Base-by-base conservation (phyloP, 1,140 invertebrate species). In the Heliconius hermathena region DNA sequence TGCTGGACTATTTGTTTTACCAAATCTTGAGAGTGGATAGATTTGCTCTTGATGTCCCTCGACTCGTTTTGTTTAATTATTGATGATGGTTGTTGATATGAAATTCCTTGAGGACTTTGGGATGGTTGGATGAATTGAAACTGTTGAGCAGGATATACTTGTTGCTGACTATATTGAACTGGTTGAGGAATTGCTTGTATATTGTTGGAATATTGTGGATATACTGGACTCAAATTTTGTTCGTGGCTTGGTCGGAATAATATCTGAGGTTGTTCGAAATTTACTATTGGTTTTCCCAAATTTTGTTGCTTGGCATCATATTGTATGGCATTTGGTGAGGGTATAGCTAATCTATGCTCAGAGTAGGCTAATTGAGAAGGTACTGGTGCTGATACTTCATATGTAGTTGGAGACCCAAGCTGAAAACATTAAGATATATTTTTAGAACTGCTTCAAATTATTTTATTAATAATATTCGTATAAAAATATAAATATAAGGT, bases 311-410 rank as follows among this genome's bases (percentile, higher is more conserved):
- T 88, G 13, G 81, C 74, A 20, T 33, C 82, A 71, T 82, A 90
- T 75, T 88, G 89, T 54, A 88, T 57, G 16, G 84, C 73, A 54
- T 89, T 91, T 29, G 79, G 80, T 22, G 70, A 52, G 57, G 83
- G 88, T 52, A 84, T 22, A 57, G 83, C 71, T 79, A 85, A 11
- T 82, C 81, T 78, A 81, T 89, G 89, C 73, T 92, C 89, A 8
- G 85, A 76, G 81, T 92, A 92, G 1, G 90, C 88, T 41, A 91
- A 81, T 77, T 93, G 88, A 9, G 90, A 90, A 20, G 90, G 83
- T 9, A 92, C 88, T 29, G 91, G 90, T 38, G 85, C 78, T 33
- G 90, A 90, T 52, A 92, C 85, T 82, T 91, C 89, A 80, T 90
- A 92, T 33, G 85, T 87, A 41, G 88, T 89, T 33, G 88, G 88